These are phyloP conservation scores for Eurytoma californica DNA, from an alignment of 2,888 invertebrate genomes.

Conservation along the genomic window DNA sequence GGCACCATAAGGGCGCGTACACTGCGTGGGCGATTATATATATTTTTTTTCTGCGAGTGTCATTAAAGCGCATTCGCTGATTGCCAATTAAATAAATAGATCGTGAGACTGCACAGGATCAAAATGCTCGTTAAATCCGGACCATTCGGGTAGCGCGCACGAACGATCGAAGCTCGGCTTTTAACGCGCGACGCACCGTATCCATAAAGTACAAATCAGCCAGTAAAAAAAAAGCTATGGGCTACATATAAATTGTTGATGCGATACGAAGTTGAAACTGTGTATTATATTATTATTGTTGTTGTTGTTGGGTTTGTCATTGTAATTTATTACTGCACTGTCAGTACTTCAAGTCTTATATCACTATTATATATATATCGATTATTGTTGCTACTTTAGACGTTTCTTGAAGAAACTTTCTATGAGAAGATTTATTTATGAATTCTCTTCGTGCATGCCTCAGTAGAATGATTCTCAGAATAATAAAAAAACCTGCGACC, in stretches of 20 bases:
- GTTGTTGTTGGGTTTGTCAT: constrained; percentile 62
- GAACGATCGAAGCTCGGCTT: neutral
- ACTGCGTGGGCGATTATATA: constrained; percentile 7
- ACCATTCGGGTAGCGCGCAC: neutral
- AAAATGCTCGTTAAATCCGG: constrained; percentile 35
- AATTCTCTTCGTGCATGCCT: constrained; percentile 62
- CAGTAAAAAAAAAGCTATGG: constrained; percentile 1
- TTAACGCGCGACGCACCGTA: constrained; percentile 12
- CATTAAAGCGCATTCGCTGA: constrained; percentile 13
- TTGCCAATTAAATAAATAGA: constrained; percentile 48
- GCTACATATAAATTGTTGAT: constrained; percentile 6
- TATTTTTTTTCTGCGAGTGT: too few species aligned
- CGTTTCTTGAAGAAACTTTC: constrained; percentile 59
- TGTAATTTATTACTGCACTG: constrained; percentile 55
- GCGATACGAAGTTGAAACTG: constrained; percentile 22
- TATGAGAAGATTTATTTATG: constrained; percentile 58
- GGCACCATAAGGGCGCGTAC: neutral
- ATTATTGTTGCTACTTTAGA: constrained; percentile 61
- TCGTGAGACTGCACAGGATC: constrained; percentile 56
- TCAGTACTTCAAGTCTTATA: constrained; percentile 51
- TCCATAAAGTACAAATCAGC: constrained; percentile 8
- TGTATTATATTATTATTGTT: constrained; percentile 58
- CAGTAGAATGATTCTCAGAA: constrained; percentile 66
- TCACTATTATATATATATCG: constrained; percentile 55
- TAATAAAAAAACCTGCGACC: neutral